Conservation (phyloP, 2,888 invertebrate species). For the Bellardia pandia region DNA sequence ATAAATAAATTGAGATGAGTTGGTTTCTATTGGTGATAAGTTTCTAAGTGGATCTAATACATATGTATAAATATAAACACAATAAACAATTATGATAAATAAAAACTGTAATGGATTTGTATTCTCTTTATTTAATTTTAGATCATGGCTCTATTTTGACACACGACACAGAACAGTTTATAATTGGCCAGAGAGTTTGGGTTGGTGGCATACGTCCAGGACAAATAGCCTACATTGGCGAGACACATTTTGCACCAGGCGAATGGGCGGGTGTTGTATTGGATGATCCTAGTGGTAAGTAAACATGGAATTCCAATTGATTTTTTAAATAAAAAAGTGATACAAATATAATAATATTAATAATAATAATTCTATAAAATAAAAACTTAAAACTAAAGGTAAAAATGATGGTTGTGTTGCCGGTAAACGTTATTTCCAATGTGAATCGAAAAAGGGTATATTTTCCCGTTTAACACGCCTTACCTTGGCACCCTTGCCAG, state of each 20-base stretch:
- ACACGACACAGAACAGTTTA: conserved; percentile 97
- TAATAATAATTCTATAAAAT: conserved; percentile 1
- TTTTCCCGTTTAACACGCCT: conserved; percentile 95
- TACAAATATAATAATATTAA: neutral
- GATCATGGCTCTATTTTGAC: conserved; percentile 93
- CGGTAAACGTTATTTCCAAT: conserved; percentile 96
- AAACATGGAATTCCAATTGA: conserved; percentile 6
- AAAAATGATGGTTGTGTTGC: conserved; percentile 98
- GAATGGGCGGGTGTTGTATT: conserved; percentile 99
- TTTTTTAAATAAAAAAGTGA: neutral
- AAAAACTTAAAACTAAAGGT: conserved; percentile 85
- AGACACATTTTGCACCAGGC: conserved; percentile 98
- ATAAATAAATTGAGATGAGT: neutral
- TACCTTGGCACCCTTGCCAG: conserved; percentile 88
- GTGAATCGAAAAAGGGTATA: conserved; percentile 95
- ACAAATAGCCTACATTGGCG: conserved; percentile 93
- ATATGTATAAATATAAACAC: neutral
- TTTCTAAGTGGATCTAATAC: conserved; percentile 11
- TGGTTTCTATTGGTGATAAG: neutral
- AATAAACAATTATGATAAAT: neutral
- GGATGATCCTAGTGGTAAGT: conserved; percentile 93
- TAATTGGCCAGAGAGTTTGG: conserved; percentile 97
- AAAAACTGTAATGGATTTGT: conserved; percentile 4
- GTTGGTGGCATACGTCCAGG: conserved; percentile 96
- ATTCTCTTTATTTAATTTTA: conserved; percentile 71